Evolutionary conservation across 1,140 invertebrate genomes (phyloP), one percentile per base, ranked within the genome.

Genomic region (Augochlora pura): DNA sequence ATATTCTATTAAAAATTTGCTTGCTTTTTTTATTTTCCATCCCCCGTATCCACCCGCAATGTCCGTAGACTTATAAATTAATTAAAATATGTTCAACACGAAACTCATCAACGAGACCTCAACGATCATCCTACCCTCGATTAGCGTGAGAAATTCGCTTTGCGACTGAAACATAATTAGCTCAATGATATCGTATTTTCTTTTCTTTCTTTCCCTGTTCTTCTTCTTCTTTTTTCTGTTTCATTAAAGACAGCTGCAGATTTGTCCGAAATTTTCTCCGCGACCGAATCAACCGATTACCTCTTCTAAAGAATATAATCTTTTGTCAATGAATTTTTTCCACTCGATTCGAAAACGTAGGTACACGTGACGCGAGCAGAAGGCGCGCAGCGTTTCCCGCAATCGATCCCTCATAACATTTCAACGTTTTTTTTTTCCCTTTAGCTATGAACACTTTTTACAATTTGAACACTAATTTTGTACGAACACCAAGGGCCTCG

Each of bases 401-500:
- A 59, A 78, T 39, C 54, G 25, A 80, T 82, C 57, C 74, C 83
- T 67, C 38, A 27, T 49, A 62, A 77, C 64, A 38, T 57, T 77
- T 63, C 7, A 64, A 80, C 69, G n/a, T 59, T 42, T 81, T 60
- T 64, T 79, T 62, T 60, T 14, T 42, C 59, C 49, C 57, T 0
- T 38, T 14, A 49, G 39, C 70, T 86, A 86, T 85, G 83, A 86
- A 86, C 83, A 86, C 84, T 86, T 83, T 73, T 80, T 86, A 83
- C 75, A 83, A 76, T 77, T 86, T 86, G 85, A 86, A 86, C 85
- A 86, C 81, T 86, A 81, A 86, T 86, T 86, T 86, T 86, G 85
- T 86, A 86, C 85, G 68, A 83, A 77, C 66, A 8, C 80, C 52
- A 57, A 74, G 9, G 73, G 74, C 79, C 63, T 46, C 64, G n/a